Evolutionary conservation across 2,888 invertebrate genomes (phyloP).

Genomic region (Mycalesis mineus): DNA sequence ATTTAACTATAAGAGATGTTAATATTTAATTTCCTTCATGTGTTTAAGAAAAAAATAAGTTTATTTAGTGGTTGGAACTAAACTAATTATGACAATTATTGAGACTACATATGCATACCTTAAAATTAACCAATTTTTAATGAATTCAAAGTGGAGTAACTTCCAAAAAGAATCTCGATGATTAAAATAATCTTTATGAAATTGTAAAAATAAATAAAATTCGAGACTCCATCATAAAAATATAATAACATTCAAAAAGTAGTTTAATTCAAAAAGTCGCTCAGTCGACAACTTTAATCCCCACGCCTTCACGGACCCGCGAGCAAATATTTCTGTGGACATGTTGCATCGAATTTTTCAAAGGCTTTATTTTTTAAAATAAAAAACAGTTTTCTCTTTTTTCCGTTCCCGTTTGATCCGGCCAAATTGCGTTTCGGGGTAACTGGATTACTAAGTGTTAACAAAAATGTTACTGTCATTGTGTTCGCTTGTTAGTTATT

Average conservation of each 20-base stretch:
- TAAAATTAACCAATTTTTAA: too few relatives aligned
- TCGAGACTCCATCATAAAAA: not conserved
- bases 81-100: too few relatives aligned
- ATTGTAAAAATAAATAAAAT: not conserved
- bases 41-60: too few relatives aligned
- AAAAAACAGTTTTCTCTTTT: not conserved
- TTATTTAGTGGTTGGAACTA: too few relatives aligned
- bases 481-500: not conserved
- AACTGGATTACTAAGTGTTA: not conserved
- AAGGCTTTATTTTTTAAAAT: not conserved
- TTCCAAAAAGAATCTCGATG: not conserved
- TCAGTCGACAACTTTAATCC: slow-evolving; percentile 3
- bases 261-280: not conserved
- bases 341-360: not conserved
- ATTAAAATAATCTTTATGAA: not conserved
- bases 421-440: not conserved
- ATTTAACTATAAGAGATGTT: too few relatives aligned
- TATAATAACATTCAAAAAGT: not conserved
- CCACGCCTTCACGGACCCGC: not conserved
- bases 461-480: not conserved
- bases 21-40: too few relatives aligned
- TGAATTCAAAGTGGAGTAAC: not conserved
- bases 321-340: slow-evolving; percentile 2
- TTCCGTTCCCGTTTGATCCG: not conserved
- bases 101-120: too few relatives aligned